A percentile compares a stretch with the other conserved stretches of the same genome.
Evolutionary conservation across 2,797 vertebrate genomes (phyloP).

Genomic region (Anisognathus igniventris): DNA sequence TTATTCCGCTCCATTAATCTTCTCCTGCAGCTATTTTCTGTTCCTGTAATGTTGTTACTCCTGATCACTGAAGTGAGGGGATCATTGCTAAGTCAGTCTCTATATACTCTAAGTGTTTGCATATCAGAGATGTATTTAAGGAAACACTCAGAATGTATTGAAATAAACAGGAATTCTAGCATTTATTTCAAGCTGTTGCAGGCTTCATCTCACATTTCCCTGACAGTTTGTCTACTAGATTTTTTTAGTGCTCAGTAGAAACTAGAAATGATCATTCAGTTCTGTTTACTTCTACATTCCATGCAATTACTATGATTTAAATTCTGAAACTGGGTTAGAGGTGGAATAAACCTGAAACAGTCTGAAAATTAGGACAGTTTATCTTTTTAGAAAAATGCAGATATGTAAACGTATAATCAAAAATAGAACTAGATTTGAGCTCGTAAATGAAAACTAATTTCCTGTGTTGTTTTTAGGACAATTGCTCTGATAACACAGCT

Average conservation of each 20-base stretch:
- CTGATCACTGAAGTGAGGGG: neutral
- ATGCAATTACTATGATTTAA: neutral
- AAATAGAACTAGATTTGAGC: slow-evolving; percentile 49
- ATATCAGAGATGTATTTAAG: neutral
- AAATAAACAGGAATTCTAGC: neutral
- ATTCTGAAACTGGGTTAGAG: neutral
- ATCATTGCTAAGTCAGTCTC: neutral
- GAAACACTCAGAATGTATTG: neutral
- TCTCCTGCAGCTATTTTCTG: neutral
- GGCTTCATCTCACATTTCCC: neutral
- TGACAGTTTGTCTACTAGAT: neutral
- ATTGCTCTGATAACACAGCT: slow-evolving; percentile 27
- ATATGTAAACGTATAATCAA: neutral
- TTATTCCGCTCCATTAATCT: neutral
- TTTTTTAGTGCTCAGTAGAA: neutral
- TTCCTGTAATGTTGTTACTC: neutral
- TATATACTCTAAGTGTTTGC: neutral
- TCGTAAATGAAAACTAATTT: slow-evolving; percentile 13
- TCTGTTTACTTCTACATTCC: neutral
- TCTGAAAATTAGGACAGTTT: neutral
- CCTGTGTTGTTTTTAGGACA: slow-evolving; percentile 33
- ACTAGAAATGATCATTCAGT: neutral
- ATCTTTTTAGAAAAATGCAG: neutral
- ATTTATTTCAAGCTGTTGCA: neutral
- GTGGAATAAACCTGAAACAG: neutral